Conservation (phyloP, 2,888 invertebrate species). For the Odontothrips loti region DNA sequence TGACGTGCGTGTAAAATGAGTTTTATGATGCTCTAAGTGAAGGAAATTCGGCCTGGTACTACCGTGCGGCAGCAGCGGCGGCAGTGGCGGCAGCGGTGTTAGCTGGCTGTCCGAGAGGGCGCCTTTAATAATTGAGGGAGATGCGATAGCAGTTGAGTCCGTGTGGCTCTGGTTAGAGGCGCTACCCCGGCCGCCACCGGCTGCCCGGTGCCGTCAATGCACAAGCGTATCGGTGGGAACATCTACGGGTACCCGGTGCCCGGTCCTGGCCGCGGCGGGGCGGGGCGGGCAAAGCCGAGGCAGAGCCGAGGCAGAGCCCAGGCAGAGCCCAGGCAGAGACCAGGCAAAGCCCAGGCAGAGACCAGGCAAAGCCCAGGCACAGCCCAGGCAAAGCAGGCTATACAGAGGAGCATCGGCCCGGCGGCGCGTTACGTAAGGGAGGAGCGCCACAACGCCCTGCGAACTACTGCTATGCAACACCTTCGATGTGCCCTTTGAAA, state of each 20-base stretch:
- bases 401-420: background rate
- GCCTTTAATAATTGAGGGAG: conserved; percentile 5
- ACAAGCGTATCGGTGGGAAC: conserved; percentile 1
- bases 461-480: too few relatives aligned
- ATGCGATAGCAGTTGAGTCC: background rate
- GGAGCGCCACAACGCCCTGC: too few relatives aligned
- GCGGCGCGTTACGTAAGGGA: too few relatives aligned
- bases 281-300: background rate
- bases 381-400: background rate
- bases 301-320: background rate
- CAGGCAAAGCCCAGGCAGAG: background rate
- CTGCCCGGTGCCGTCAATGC: background rate
- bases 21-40: too few relatives aligned
- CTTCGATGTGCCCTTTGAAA: too few relatives aligned
- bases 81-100: background rate
- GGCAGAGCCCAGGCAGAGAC: background rate
- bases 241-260: background rate
- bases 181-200: background rate
- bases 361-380: too few relatives aligned
- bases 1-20: too few relatives aligned
- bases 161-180: background rate
- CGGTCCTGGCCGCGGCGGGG: background rate
- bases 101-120: background rate
- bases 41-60: too few relatives aligned
- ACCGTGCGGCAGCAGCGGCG: too few relatives aligned